Conservation (phyloP, 2,797 vertebrate species). For the Australoheros facetus region DNA sequence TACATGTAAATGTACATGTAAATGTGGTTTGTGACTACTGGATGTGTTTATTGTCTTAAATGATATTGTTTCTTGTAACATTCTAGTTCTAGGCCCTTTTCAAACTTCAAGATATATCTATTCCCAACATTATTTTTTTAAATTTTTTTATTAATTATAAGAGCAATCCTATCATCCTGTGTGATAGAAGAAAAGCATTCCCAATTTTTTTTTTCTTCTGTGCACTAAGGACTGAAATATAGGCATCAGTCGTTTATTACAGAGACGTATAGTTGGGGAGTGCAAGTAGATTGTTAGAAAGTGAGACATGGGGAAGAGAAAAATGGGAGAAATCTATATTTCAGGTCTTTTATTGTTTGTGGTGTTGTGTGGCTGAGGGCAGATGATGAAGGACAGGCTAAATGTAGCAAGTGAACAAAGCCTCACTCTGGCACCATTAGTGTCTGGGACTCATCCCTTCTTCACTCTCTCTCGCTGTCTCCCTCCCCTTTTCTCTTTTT, state of each 20-base stretch:
- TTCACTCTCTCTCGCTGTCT: slow-evolving; percentile 54
- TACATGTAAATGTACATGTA: neutral
- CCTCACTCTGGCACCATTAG: slow-evolving; percentile 82
- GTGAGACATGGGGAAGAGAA: slow-evolving; percentile 26
- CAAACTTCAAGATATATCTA: neutral
- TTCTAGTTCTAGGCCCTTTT: neutral
- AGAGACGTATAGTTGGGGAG: slow-evolving; percentile 47
- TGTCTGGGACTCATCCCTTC: slow-evolving; percentile 73
- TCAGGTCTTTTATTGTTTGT: slow-evolving; percentile 80
- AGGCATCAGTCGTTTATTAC: slow-evolving; percentile 50
- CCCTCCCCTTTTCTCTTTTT: slow-evolving; percentile 63
- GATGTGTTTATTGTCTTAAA: neutral
- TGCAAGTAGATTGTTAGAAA: slow-evolving; percentile 60
- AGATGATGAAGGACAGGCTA: slow-evolving; percentile 80
- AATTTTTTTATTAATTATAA: neutral
- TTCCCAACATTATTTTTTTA: neutral
- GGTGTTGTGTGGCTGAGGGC: slow-evolving; percentile 71
- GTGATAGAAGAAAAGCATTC: neutral
- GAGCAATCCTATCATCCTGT: neutral
- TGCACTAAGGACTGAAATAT: slow-evolving; percentile 18
- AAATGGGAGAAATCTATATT: slow-evolving; percentile 77
- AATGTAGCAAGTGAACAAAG: slow-evolving; percentile 84
- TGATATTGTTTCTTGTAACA: neutral
- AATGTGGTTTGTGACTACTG: neutral
- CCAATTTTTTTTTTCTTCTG: neutral